Conservation (phyloP, 1,140 invertebrate species). For the Hylyphantes graminicola region DNA sequence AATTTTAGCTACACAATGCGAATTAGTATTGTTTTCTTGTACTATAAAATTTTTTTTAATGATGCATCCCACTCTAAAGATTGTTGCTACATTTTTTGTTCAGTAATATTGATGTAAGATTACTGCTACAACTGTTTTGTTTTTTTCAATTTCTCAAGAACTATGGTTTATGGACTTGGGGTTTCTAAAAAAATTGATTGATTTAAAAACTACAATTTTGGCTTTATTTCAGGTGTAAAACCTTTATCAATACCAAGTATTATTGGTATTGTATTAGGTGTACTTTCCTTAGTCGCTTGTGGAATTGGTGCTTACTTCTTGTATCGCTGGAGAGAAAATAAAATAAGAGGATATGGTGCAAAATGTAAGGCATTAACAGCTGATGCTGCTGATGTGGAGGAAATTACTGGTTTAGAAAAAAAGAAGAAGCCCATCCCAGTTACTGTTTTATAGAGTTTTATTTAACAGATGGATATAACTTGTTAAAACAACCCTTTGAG, state of each 20-base stretch:
- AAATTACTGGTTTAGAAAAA: conserved; percentile 49
- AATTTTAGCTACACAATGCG: too few relatives aligned
- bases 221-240: conserved; percentile 44
- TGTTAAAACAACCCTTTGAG: conserved; percentile 17
- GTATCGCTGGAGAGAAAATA: conserved; percentile 37
- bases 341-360: conserved; percentile 43
- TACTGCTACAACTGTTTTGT: too few relatives aligned
- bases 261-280: conserved; percentile 48
- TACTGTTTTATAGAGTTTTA: conserved; percentile 53
- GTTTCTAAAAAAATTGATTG: too few relatives aligned
- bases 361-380: conserved; percentile 57
- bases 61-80: too few relatives aligned
- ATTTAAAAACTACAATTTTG: background rate
- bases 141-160: too few relatives aligned
- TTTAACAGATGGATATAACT: conserved; percentile 25
- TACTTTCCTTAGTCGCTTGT: conserved; percentile 15
- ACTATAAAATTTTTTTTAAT: too few relatives aligned
- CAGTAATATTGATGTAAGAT: too few relatives aligned
- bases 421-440: conserved; percentile 52
- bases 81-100: too few relatives aligned
- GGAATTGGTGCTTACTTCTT: conserved; percentile 34
- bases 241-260: conserved; percentile 32
- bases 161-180: too few relatives aligned
- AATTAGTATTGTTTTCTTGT: too few relatives aligned
- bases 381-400: conserved; percentile 56